Base-by-base conservation (phyloP, 2,113 vertebrate species). In the Rattus rattus region DNA sequence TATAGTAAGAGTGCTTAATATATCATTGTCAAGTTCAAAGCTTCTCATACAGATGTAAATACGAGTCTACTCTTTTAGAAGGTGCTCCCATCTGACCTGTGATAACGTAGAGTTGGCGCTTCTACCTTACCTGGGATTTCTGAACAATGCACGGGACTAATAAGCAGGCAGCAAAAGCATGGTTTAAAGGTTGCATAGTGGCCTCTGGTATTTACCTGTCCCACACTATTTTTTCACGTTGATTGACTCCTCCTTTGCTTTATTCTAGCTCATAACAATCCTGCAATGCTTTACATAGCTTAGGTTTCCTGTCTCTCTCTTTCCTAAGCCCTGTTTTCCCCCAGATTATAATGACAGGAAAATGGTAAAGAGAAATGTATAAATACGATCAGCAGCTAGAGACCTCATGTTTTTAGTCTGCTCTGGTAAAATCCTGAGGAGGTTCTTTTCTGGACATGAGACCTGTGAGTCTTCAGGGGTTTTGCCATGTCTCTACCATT, bases 361-460 rank as follows among this genome's bases (percentile, higher is more conserved):
- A n/a, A 43, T 88, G 75, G 84, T 36, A 89, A 94, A 95, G 86
- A 93, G 73, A 86, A 72, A 43, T 89, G 47, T 11, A 65, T 11
- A 67, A 94, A 63, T 72, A 43, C 95, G 77, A 75, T 97, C 92
- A 92, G 77, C 89, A 95, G 56, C 77, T 61, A 72, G n/a, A n/a
- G 28, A 33, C 52, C 52, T 83, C 84, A 49, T 94, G 39, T 93
- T 93, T 56, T 90, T 93, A 17, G 77, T 92, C 72, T 92, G 59
- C 22, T 90, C 83, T 85, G 69, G 63, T 92, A 56, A 94, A 91
- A 91, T 56, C 49, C 75, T 90, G 56, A 89, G 28, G 86, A 93
- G 92, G 77, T 80, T 77, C 61, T 95, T 84, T 96, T 93, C 86
- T 90, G 96, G 80, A 96, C 94, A 77, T 88, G 85, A 95, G 83